Conservation (phyloP, 2,113 vertebrate species). For the Dromiciops gliroides region DNA sequence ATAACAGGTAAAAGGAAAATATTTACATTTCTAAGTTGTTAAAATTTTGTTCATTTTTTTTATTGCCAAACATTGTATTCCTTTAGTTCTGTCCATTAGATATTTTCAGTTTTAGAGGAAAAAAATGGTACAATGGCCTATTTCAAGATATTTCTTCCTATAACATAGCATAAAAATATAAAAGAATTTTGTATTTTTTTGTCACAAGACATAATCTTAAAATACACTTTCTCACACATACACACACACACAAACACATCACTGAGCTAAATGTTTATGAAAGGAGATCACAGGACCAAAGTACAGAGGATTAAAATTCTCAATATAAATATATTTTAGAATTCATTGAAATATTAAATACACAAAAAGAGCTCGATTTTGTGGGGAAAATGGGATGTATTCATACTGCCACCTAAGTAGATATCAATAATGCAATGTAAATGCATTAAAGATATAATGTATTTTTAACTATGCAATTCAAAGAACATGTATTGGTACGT, state of each 20-base stretch:
- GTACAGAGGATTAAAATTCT: slow-evolving; percentile 64
- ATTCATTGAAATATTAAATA: slow-evolving; percentile 53
- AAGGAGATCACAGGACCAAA: slow-evolving; percentile 72
- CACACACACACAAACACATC: not conserved
- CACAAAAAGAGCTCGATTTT: slow-evolving; percentile 61
- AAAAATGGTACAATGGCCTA: slow-evolving; percentile 44
- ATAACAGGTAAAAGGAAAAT: slow-evolving; percentile 82
- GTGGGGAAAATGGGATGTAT: slow-evolving; percentile 30
- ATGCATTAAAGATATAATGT: slow-evolving; percentile 46
- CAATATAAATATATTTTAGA: slow-evolving; percentile 69
- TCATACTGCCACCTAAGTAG: slow-evolving; percentile 45
- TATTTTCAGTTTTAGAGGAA: slow-evolving; percentile 80
- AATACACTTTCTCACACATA: slow-evolving; percentile 57
- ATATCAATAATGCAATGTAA: slow-evolving; percentile 34
- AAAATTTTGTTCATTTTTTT: slow-evolving; percentile 64
- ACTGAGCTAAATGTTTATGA: slow-evolving; percentile 77
- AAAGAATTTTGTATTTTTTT: slow-evolving; percentile 58
- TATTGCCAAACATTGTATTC: slow-evolving; percentile 58
- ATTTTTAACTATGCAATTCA: slow-evolving; percentile 44
- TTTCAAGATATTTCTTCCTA: slow-evolving; percentile 50
- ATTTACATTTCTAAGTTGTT: slow-evolving; percentile 70
- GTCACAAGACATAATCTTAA: slow-evolving; percentile 74
- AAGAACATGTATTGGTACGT: slow-evolving; percentile 25
- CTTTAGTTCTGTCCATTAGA: slow-evolving; percentile 63
- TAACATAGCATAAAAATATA: slow-evolving; percentile 67